Base-by-base conservation (phyloP, 2,113 vertebrate species). In the Reinhardtius hippoglossoides region DNA sequence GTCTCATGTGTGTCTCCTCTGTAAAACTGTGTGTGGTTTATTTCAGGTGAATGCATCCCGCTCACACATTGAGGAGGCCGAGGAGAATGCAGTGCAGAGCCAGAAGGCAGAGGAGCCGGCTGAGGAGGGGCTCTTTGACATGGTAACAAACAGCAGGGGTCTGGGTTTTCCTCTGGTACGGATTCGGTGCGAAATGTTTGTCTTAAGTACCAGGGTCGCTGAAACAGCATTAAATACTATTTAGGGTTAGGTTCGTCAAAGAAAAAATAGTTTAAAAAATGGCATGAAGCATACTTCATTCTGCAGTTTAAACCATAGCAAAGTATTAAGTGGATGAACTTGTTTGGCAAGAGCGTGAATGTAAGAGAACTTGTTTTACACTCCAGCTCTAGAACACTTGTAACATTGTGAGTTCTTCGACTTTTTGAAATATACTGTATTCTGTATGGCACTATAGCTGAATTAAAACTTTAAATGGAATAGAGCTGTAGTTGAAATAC, bases 21-120 rank as follows among this genome's bases (percentile, higher is more conserved):
- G 8, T 18, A 14, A 63, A 14, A 46, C 1, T 7, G 10, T 71
- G 27, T 84, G 20, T 85, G 71, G 12, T 37, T 2, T 67, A 1
- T 86, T 77, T 10, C 56, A 99, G 98, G 98, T 98, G 65, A 97
- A 91, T 71, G 96, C 95, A 0, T 94, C 97, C 0, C 94, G 95
- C 40, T 86, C 94, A 64, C 95, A 96, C 35, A 96, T 99, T 2
- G 97, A 99, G 89, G 94, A 95, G n/a, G 95, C 95, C 8, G 95
- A 96, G 86, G 96, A 98, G 78, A 67, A 71, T 15, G 89, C 81
- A 0, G 67, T 55, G 26, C 92, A 90, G 54, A 80, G 59, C 74
- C 83, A 63, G 0, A 79, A 56, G 55, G 58, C 78, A 3, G 88
- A 72, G 7, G 92, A 96, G 73, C 81, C 59, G 44, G 74, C 75